phyloP scores from a whole-genome alignment of 37 sponge, comb jelly and placozoan species.

The Cliona cf. orientalis region DNA sequence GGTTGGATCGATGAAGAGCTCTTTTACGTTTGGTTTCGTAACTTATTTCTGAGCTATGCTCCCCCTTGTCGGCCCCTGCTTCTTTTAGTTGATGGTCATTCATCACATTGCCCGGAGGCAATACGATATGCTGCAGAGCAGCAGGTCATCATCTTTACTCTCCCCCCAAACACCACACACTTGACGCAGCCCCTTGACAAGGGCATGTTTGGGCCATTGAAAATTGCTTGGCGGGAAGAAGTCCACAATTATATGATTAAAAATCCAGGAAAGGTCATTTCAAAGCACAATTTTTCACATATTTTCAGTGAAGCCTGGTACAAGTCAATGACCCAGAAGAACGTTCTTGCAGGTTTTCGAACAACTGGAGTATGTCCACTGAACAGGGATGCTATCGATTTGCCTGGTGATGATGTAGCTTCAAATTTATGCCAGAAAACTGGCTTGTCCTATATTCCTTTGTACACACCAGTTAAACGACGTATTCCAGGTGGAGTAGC shows the following conservation, averaged over 20 bases:
- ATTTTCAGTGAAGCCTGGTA: slow-evolving; percentile 53
- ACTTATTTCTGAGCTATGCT: slow-evolving; percentile 34
- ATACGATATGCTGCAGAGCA: slow-evolving; percentile 58
- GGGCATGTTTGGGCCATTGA: slow-evolving; percentile 52
- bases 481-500: too few relatives aligned
- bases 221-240: slow-evolving; percentile 37
- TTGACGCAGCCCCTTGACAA: slow-evolving; percentile 73
- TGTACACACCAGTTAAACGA: too few relatives aligned
- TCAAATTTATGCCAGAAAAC: not conserved
- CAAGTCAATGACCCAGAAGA: slow-evolving; percentile 40
- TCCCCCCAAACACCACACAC: slow-evolving; percentile 79
- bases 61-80: slow-evolving; percentile 65
- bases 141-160: slow-evolving; percentile 31
- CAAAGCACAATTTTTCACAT: not conserved
- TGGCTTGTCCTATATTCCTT: too few relatives aligned
- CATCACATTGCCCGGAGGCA: slow-evolving; percentile 36
- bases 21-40: slow-evolving; percentile 62
- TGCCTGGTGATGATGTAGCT: not conserved
- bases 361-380: slow-evolving; percentile 58
- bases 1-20: slow-evolving; percentile 60
- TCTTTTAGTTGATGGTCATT: slow-evolving; percentile 76
- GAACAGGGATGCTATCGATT: not conserved
- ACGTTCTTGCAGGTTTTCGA: slow-evolving; percentile 49
- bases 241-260: slow-evolving; percentile 13
- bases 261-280: slow-evolving; percentile 50